phyloP scores from a whole-genome alignment of 2,113 vertebrate genomes.

The Daboia siamensis region DNA sequence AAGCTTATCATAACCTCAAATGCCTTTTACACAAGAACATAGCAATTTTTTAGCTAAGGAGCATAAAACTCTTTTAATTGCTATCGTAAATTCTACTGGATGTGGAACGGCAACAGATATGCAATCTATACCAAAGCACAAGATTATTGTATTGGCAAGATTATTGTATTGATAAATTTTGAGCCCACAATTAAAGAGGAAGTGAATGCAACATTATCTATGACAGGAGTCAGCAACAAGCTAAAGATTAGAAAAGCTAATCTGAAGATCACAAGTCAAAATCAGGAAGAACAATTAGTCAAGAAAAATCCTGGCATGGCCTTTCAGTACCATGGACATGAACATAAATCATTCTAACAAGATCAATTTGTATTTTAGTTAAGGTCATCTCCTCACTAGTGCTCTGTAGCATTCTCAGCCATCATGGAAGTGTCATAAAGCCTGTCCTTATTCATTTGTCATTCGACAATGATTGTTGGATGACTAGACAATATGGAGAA shows the following conservation, averaged over 20 bases:
- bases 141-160: neutral
- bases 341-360: too few species aligned
- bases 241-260: neutral
- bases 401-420: neutral
- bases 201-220: neutral
- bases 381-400: neutral
- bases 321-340: neutral
- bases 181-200: neutral
- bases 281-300: neutral
- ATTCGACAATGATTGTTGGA: neutral
- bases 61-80: neutral
- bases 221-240: neutral
- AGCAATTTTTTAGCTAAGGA: neutral
- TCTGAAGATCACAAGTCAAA: neutral
- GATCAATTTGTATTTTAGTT: neutral
- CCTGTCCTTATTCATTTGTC: neutral
- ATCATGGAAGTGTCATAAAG: neutral
- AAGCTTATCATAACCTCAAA: neutral
- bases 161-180: neutral
- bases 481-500: neutral
- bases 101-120: neutral
- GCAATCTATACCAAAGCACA: neutral
- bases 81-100: neutral
- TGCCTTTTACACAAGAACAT: neutral
- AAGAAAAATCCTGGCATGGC: neutral